A percentile compares a stretch with the other conserved stretches of the same genome.
Conservation (phyloP, 2,113 vertebrate genomes). For the Salvelinus alpinus region DNA sequence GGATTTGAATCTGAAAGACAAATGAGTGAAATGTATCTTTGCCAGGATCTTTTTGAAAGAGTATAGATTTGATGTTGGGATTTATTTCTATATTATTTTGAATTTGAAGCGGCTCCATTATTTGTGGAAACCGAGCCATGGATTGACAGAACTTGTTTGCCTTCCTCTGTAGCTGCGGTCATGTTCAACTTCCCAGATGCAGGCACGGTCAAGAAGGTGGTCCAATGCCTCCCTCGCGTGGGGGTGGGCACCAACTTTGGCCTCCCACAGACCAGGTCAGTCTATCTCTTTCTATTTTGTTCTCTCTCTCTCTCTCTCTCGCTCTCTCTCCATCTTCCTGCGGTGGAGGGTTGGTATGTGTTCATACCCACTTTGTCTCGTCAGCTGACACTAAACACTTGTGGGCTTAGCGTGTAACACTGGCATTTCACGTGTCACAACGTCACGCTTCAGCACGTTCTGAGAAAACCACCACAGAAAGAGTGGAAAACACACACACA, state of each 20-base stretch:
- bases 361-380: no score
- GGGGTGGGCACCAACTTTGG: slow-evolving; percentile 96
- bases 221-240: slow-evolving; percentile 91
- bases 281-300: not conserved
- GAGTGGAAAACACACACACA: slow-evolving; percentile 1
- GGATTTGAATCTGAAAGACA: not conserved
- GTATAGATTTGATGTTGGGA: no score
- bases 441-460: not conserved
- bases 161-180: slow-evolving; percentile 80
- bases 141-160: slow-evolving; percentile 5
- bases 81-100: no score
- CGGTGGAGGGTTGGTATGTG: no score
- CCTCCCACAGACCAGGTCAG: slow-evolving; percentile 92
- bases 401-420: not conserved
- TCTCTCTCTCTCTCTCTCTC: no score
- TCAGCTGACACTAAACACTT: not conserved
- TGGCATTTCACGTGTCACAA: not conserved
- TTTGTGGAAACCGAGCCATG: not conserved
- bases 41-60: no score
- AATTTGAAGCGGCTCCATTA: not conserved
- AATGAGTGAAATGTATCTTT: no score
- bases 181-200: slow-evolving; percentile 98
- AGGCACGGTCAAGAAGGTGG: slow-evolving; percentile 92
- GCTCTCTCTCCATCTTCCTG: no score
- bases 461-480: slow-evolving; percentile 2